phyloP scores from a whole-genome alignment of 1,140 invertebrate species.

The Lasioglossum albipes region DNA sequence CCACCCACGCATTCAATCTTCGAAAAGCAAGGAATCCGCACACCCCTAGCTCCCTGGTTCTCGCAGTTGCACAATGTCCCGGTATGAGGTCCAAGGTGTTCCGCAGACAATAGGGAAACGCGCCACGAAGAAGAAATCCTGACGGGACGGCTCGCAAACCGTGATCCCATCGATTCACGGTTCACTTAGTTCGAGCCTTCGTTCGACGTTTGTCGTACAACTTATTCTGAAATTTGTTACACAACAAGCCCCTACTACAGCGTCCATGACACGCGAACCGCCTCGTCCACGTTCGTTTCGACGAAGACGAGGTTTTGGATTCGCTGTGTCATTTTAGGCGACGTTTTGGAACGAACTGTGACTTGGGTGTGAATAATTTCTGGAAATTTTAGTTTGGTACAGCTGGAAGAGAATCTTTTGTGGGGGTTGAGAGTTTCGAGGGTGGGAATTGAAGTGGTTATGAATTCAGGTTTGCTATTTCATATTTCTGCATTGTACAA shows the following conservation, averaged over 20 bases:
- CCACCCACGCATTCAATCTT: conserved; percentile 73
- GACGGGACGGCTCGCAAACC: conserved; percentile 26
- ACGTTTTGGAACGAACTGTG: neutral
- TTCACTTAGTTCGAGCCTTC: conserved; percentile 78
- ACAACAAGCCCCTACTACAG: conserved; percentile 67
- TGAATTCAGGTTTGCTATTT: no score
- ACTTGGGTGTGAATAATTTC: no score
- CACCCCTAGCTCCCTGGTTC: conserved; percentile 42
- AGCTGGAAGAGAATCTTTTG: no score
- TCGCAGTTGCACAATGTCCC: conserved; percentile 73
- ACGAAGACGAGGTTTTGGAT: neutral
- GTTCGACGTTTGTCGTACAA: conserved; percentile 79
- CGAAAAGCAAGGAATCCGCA: conserved; percentile 52
- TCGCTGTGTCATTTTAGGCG: neutral
- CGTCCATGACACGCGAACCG: conserved; percentile 58
- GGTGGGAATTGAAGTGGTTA: no score
- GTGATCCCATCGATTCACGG: conserved; percentile 75
- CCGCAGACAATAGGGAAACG: conserved; percentile 66
- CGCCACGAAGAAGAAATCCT: conserved; percentile 61
- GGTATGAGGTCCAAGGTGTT: conserved; percentile 77
- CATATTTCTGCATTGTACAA: no score
- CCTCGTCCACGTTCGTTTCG: conserved; percentile 48
- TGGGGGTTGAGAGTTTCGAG: no score
- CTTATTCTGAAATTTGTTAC: conserved; percentile 77
- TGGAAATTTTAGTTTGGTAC: no score